These are phyloP conservation scores for Passer domesticus DNA, from an alignment of 2,113 vertebrate species.

Conservation along the genomic window DNA sequence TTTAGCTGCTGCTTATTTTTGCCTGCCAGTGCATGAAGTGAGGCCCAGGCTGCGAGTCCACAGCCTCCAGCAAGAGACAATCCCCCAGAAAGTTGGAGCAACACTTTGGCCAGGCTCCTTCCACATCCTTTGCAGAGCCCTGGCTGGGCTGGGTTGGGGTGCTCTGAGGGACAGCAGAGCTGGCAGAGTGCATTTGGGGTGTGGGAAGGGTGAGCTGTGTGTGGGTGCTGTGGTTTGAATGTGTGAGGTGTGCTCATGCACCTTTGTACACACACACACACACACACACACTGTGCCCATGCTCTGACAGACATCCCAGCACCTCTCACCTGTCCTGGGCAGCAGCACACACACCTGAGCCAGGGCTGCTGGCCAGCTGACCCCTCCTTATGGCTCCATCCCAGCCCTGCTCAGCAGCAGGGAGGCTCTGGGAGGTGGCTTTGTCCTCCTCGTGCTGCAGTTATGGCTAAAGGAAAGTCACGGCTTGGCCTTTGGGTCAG, in stretches of 20 bases:
- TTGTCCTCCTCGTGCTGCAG: not conserved
- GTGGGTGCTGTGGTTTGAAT: accelerated
- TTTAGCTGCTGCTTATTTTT: conserved; percentile 22
- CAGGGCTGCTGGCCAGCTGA: not conserved
- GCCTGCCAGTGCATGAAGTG: not conserved
- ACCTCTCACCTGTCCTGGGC: not conserved
- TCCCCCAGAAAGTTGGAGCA: not conserved
- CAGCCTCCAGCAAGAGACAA: not conserved
- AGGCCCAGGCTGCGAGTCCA: not conserved
- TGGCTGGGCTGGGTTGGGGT: not conserved
- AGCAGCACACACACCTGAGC: not conserved
- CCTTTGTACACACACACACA: accelerated
- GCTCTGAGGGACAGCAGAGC: accelerated
- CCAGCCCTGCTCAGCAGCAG: not conserved
- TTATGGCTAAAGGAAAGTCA: not conserved
- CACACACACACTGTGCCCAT: accelerated
- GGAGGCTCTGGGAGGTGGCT: not conserved
- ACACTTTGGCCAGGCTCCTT: not conserved
- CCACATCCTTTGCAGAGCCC: accelerated
- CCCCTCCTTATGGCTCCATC: not conserved
- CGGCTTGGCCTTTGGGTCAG: not conserved
- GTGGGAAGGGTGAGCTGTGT: not conserved
- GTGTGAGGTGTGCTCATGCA: not conserved
- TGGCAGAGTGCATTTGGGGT: not conserved
- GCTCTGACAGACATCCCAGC: not conserved